phyloP scores from a whole-genome alignment of 2,888 invertebrate species.

The Agrypnus murinus region DNA sequence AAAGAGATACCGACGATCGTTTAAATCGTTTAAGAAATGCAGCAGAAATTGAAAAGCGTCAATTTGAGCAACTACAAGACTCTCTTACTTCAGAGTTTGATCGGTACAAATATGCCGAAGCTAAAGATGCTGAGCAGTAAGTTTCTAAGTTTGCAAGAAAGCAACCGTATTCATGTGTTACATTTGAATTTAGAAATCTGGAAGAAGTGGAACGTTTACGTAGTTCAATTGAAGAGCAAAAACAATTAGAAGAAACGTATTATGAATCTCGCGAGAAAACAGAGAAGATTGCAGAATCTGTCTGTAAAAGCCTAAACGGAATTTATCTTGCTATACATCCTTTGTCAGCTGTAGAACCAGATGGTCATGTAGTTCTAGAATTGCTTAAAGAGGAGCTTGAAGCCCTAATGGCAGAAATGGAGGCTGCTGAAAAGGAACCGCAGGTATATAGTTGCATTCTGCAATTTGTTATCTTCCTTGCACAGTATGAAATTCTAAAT shows the following conservation, averaged over 20 bases:
- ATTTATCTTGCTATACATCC: conserved; percentile 55
- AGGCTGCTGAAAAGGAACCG: conserved; percentile 21
- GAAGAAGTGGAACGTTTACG: conserved; percentile 81
- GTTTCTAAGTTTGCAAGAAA: conserved; percentile 59
- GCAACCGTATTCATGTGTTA: too few relatives aligned
- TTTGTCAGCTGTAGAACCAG: conserved; percentile 18
- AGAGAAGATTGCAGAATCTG: conserved; percentile 55
- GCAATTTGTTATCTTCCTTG: too few relatives aligned
- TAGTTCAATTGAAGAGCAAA: conserved; percentile 74
- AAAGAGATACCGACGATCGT: conserved; percentile 82
- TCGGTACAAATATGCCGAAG: conserved; percentile 85
- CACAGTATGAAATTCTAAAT: too few relatives aligned
- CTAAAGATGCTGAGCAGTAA: conserved; percentile 87
- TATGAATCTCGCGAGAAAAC: conserved; percentile 65
- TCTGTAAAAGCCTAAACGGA: conserved; percentile 53
- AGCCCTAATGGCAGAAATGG: conserved; percentile 32
- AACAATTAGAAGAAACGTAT: conserved; percentile 68
- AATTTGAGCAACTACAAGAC: conserved; percentile 80
- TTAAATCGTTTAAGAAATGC: conserved; percentile 81
- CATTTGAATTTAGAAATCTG: conserved; percentile 75
- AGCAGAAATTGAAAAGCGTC: conserved; percentile 83
- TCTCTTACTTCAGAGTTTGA: conserved; percentile 81
- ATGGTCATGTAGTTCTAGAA: conserved; percentile 24
- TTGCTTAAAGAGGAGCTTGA: conserved; percentile 36
- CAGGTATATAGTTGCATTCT: not conserved